Percentiles rank a stretch among this genome's conserved stretches.
Conservation (phyloP, 2,888 invertebrate genomes). For the Lysandra coridon region DNA sequence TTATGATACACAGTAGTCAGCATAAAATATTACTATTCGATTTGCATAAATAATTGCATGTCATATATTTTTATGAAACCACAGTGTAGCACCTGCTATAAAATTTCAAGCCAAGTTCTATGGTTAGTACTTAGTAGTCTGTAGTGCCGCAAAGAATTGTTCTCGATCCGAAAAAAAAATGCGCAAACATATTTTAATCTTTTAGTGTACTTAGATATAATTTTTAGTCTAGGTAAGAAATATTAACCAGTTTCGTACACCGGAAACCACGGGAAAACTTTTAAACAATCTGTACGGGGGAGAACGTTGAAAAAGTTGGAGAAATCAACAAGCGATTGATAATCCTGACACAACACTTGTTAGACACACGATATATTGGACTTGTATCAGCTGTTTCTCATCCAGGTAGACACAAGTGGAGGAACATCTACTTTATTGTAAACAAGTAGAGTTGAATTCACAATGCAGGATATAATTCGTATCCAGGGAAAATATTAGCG, state of each 20-base stretch:
- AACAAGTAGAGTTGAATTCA: neutral
- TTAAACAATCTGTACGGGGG: neutral
- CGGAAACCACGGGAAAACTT: neutral
- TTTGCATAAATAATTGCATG: too few relatives aligned
- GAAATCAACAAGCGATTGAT: conserved; percentile 62
- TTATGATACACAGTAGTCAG: too few relatives aligned
- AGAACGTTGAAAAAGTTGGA: conserved; percentile 29
- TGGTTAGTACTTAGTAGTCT: too few relatives aligned
- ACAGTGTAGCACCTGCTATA: too few relatives aligned
- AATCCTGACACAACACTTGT: conserved; percentile 49
- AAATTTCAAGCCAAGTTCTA: too few relatives aligned
- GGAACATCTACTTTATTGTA: neutral
- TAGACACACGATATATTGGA: conserved; percentile 32
- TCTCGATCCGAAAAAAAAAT: too few relatives aligned
- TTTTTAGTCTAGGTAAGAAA: neutral
- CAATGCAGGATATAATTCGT: neutral
- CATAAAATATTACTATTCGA: too few relatives aligned
- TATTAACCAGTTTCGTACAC: neutral
- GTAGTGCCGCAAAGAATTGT: too few relatives aligned
- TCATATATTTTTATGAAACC: too few relatives aligned
- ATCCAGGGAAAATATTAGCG: neutral
- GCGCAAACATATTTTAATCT: too few relatives aligned
- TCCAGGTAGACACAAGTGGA: neutral
- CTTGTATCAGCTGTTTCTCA: conserved; percentile 29
- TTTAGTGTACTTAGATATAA: too few relatives aligned